Base-by-base conservation (phyloP, 2,797 vertebrate genomes). In the Gymnocypris eckloni region DNA sequence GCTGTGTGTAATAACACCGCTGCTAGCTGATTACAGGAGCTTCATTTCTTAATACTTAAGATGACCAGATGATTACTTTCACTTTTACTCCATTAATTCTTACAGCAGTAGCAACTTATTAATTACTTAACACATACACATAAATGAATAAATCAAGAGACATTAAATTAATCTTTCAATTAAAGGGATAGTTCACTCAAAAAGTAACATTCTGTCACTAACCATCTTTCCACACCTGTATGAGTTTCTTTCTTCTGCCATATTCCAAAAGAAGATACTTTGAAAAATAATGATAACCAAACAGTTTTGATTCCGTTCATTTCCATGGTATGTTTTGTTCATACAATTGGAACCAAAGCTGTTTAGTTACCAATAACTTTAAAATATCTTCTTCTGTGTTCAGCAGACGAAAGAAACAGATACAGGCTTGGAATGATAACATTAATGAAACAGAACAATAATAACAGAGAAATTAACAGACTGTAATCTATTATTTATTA, bases 221-320 rank as follows among this genome's bases (percentile, higher is more conserved):
- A 28, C 61, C n/a, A 28, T 28, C 12, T 6, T 64, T 64, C 12
- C 11, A 64, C 25, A 33, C 12, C 61, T 15, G 25, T 28, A 28
- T 64, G 12, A 64, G 4, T 64, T 11, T 25, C 25, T 64, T 64
- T 64, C 25, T 64, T 28, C 25, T 64, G 25, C 12, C 15, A 33
- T 64, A 64, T 64, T 28, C 25, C 5, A 28, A 15, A 15, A 66
- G 59, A 64, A 64, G 25, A 66, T 15, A 15, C 25, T 66, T 64
- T 64, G n/a, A 13, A 64, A 28, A 64, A 25, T 64, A 25, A 11
- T 13, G 59, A 64, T 64, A 48, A 50, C 59, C 45, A 73, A 50
- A 50, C 45, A 28, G 71, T 73, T 75, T 75, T 18, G n/a, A 15
- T 75, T 75, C 72, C 25, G n/a, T n/a, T n/a, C n/a, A n/a, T 25